Evolutionary conservation across 2,113 vertebrate genomes (phyloP).

Genomic region (Stegostoma tigrinum): DNA sequence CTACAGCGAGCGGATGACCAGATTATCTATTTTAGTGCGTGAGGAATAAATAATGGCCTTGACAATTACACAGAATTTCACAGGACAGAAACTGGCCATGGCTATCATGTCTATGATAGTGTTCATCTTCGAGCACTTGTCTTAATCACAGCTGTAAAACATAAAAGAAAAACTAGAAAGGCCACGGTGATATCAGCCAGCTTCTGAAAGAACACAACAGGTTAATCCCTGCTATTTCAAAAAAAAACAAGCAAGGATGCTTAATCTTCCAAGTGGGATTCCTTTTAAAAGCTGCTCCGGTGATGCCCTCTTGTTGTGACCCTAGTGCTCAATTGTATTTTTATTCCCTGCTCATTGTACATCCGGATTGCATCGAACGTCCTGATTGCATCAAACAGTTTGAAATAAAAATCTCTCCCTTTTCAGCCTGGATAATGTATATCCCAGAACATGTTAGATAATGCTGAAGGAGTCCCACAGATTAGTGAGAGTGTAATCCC

Average conservation of each 20-base stretch:
- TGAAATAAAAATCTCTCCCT: conserved; percentile 12
- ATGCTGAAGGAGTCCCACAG: neutral
- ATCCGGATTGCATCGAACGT: neutral
- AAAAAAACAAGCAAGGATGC: neutral
- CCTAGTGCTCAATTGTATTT: neutral
- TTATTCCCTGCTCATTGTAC: neutral
- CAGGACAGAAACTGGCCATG: neutral
- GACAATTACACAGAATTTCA: too few relatives aligned
- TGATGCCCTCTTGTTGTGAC: neutral
- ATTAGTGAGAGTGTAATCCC: neutral
- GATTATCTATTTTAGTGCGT: too few relatives aligned
- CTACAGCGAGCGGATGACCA: too few relatives aligned
- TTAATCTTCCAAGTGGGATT: neutral
- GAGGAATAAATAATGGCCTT: too few relatives aligned
- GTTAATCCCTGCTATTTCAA: neutral
- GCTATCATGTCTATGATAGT: neutral
- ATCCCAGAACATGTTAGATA: neutral
- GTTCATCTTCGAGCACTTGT: neutral
- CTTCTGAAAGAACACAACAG: neutral
- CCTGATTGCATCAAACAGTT: neutral
- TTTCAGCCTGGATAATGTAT: neutral
- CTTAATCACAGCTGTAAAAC: neutral
- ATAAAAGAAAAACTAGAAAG: neutral
- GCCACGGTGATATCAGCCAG: neutral
- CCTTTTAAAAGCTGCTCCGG: neutral